phyloP scores from a whole-genome alignment of 2,113 vertebrate genomes.

The Pluvialis apricaria region DNA sequence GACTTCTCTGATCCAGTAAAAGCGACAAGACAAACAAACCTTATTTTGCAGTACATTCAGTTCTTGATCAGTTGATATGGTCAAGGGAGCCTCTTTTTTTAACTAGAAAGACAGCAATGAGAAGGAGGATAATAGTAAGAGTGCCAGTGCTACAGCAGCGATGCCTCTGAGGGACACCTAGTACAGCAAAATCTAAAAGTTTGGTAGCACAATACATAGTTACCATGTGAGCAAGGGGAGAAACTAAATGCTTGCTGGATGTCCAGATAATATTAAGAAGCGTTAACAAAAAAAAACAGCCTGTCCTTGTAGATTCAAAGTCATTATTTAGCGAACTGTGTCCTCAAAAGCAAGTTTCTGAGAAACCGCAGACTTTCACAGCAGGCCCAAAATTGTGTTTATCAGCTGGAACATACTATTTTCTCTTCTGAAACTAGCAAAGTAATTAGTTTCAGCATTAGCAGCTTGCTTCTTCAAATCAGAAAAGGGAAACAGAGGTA shows the following conservation, averaged over 20 bases:
- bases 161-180: neutral
- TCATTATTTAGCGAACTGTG: neutral
- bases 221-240: neutral
- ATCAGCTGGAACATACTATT: neutral
- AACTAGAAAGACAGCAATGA: neutral
- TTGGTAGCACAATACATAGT: neutral
- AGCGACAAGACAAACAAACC: neutral
- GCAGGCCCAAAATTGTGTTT: neutral
- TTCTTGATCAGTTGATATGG: neutral
- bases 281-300: neutral
- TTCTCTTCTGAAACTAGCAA: neutral
- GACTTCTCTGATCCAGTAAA: neutral
- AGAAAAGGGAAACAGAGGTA: neutral
- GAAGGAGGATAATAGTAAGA: neutral
- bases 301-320: neutral
- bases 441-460: neutral
- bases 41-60: neutral
- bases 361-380: neutral
- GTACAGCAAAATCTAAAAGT: neutral
- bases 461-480: neutral
- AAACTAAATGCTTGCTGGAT: neutral
- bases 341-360: neutral
- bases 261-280: neutral
- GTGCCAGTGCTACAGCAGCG: neutral
- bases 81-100: neutral